Conservation (phyloP, 2,888 invertebrate species). For the Diarsia mendica region DNA sequence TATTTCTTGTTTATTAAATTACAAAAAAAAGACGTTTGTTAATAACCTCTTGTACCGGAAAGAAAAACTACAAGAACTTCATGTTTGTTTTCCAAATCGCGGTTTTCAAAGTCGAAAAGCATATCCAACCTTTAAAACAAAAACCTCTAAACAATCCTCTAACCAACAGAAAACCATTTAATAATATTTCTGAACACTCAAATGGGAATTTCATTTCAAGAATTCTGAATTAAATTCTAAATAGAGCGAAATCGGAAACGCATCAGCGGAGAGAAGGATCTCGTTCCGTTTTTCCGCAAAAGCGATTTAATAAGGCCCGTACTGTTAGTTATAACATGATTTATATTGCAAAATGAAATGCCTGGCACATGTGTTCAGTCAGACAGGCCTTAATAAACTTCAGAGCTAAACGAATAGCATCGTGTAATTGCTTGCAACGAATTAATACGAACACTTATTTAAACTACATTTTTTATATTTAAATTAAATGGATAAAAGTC, state of each 20-base stretch:
- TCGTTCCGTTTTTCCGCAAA: constrained; percentile 70
- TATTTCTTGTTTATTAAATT: not conserved
- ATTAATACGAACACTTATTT: constrained; percentile 67
- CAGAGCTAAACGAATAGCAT: constrained; percentile 71
- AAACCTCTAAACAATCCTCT: constrained; percentile 1
- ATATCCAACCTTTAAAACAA: constrained; percentile 17
- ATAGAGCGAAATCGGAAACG: constrained; percentile 68
- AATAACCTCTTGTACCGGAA: not conserved
- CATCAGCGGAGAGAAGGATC: constrained; percentile 61
- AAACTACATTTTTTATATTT: constrained; percentile 59
- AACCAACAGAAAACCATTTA: constrained; percentile 25
- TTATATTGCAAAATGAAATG: constrained; percentile 80
- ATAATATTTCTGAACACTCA: constrained; percentile 26
- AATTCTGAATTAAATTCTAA: constrained; percentile 62
- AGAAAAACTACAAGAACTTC: not conserved
- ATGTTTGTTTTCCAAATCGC: not conserved
- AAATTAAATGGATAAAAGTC: constrained; percentile 53
- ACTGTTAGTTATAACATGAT: constrained; percentile 79
- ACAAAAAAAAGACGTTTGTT: not conserved
- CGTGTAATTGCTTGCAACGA: constrained; percentile 69
- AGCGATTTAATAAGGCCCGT: constrained; percentile 81
- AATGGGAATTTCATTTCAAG: constrained; percentile 56
- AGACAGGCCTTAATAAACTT: constrained; percentile 79
- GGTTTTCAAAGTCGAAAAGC: not conserved
- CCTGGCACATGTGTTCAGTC: constrained; percentile 75